Evolutionary conservation across 2,888 invertebrate species (phyloP), one percentile per base, ranked within the genome.

Genomic region (Rotaria socialis): DNA sequence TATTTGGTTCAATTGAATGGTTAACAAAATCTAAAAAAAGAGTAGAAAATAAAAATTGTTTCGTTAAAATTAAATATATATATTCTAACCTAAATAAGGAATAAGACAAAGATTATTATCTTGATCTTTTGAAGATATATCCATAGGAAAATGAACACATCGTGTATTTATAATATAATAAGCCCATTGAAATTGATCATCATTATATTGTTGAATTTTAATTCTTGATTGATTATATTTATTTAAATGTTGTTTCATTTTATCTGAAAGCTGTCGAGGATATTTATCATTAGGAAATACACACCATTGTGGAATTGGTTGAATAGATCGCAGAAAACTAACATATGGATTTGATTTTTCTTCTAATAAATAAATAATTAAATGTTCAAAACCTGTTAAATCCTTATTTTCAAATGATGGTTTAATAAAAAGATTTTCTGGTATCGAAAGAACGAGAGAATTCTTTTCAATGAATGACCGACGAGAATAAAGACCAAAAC

Each of bases 191-290:
- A 67, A 67, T 35, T 67, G 10, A 14, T 67, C 35, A 16, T 67
- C 67, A 35, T 35, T 35, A 16, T 67, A 67, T 35, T 67, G 67
- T 16, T 14, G 11, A 35, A 67, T 14, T 67, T 67, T 67, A 16
- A 16, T 67, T 67, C 67, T 27, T 35, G 67, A 67, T 67, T 67
- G 67, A 67, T 67, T 67, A 35, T 67, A 67, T 67, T 67, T 67
- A 27, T 67, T 14, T 16, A 27, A n/a, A 67, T 67, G 67, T 35
- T 67, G 27, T 67, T 11, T 67, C 35, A 67, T 67, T 67, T 27
- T 16, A 14, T 67, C 14, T 4, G 5, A 7, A 35, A 67, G 35
- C 35, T 67, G 2, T 67, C 11, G 67, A 27, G 67, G 67, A 35
- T 67, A 67, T 35, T 67, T 27, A 27, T 67, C 67, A 67, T 27